Percentiles rank a stretch among this genome's conserved stretches.
phyloP scores from a whole-genome alignment of 2,797 vertebrate genomes.

The Chaetophractus vellerosus region DNA sequence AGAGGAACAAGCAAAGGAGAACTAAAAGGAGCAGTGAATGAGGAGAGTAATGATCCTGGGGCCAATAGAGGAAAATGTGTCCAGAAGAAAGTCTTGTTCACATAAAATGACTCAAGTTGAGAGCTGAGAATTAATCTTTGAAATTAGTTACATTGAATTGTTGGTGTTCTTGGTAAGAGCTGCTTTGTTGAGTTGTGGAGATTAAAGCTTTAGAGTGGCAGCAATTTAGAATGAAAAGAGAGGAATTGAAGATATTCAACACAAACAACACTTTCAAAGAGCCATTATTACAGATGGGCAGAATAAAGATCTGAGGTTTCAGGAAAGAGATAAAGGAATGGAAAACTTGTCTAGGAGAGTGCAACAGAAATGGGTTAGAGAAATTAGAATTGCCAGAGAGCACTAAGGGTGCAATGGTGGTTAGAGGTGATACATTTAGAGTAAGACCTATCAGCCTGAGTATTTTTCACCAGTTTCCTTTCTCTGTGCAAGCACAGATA shows the following conservation, averaged over 20 bases:
- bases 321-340: neutral
- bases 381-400: constrained; percentile 21
- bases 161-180: neutral
- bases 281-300: neutral
- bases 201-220: neutral
- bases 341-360: neutral
- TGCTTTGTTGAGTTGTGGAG: neutral
- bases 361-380: neutral
- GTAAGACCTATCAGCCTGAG: neutral
- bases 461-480: neutral
- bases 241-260: neutral
- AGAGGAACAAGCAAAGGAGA: neutral
- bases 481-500: neutral
- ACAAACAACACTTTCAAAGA: neutral
- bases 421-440: neutral
- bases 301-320: neutral
- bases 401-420: neutral
- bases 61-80: neutral
- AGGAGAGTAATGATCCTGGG: neutral
- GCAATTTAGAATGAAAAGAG: neutral
- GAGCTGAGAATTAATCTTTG: neutral
- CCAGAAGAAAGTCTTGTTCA: neutral
- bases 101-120: neutral
- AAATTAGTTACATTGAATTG: neutral
- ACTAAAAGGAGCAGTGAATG: neutral